Conservation (phyloP, 2,888 invertebrate genomes). For the Cephus runcator region DNA sequence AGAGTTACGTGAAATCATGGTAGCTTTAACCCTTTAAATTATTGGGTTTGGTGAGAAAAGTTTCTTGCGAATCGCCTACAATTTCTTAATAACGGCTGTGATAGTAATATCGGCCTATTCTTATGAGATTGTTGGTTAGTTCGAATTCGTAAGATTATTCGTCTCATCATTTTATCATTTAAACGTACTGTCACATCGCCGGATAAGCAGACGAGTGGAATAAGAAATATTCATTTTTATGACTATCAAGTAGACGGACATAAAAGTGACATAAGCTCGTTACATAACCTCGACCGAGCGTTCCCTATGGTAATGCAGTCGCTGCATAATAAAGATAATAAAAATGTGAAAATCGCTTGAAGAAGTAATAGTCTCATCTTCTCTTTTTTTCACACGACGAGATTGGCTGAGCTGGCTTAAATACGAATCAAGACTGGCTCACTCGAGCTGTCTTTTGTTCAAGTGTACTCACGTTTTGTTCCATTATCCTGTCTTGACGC, state of each 20-base stretch:
- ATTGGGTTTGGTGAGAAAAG: background rate
- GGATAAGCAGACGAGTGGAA: background rate
- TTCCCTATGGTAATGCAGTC: background rate
- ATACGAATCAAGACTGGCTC: slow-evolving; percentile 21
- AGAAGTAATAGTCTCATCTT: background rate
- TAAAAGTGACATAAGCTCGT: slow-evolving; percentile 15
- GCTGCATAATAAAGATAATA: background rate
- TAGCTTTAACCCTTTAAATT: background rate
- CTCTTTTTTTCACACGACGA: background rate
- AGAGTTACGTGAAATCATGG: background rate
- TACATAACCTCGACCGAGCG: slow-evolving; percentile 16
- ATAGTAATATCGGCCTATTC: background rate
- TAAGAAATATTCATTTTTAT: slow-evolving; percentile 21
- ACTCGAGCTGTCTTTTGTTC: slow-evolving; percentile 22
- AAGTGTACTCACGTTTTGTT: slow-evolving; percentile 17
- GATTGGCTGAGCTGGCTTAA: background rate
- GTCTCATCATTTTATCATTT: background rate
- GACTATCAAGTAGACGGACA: slow-evolving; percentile 18
- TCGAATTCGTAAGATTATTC: background rate
- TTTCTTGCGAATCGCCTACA: background rate
- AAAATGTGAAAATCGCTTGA: background rate
- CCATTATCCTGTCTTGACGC: slow-evolving; percentile 19
- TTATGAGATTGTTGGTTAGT: background rate
- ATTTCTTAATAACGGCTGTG: background rate
- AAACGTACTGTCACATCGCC: background rate